Evolutionary conservation across 2,797 vertebrate genomes (phyloP).

Genomic region (Taenioides sp.): DNA sequence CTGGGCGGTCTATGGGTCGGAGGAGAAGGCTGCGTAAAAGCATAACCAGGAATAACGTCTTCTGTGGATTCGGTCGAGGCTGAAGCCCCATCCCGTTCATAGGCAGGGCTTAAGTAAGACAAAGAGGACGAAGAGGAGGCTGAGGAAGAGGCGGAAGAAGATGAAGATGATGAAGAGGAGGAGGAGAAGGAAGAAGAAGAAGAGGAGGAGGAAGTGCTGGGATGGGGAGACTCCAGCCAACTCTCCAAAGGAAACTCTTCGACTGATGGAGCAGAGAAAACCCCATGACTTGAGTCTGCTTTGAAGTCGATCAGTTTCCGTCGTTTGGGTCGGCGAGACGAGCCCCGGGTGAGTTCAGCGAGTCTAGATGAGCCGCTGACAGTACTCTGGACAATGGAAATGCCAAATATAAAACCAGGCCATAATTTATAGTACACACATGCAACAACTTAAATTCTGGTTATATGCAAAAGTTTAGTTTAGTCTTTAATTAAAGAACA

Average conservation of each 20-base stretch:
- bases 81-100: conserved; percentile 16
- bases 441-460: too few species aligned
- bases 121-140: neutral
- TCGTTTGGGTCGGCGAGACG: conserved; percentile 61
- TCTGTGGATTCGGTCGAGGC: neutral
- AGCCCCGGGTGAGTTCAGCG: neutral
- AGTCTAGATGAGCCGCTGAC: neutral
- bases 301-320: conserved; percentile 26
- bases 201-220: conserved; percentile 13
- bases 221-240: conserved; percentile 41
- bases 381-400: conserved; percentile 21
- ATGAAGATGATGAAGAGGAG: neutral
- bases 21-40: neutral
- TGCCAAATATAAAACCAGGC: neutral
- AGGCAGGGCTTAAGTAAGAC: conserved; percentile 34
- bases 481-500: too few species aligned
- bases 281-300: conserved; percentile 9
- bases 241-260: conserved; percentile 16
- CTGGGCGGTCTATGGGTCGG: neutral
- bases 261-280: conserved; percentile 39
- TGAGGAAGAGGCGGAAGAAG: neutral
- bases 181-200: conserved; percentile 7
- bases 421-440: too few species aligned
- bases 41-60: neutral
- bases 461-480: too few species aligned